These are phyloP conservation scores for Meteorus colon DNA, from an alignment of 2,888 invertebrate genomes.

Conservation along the genomic window DNA sequence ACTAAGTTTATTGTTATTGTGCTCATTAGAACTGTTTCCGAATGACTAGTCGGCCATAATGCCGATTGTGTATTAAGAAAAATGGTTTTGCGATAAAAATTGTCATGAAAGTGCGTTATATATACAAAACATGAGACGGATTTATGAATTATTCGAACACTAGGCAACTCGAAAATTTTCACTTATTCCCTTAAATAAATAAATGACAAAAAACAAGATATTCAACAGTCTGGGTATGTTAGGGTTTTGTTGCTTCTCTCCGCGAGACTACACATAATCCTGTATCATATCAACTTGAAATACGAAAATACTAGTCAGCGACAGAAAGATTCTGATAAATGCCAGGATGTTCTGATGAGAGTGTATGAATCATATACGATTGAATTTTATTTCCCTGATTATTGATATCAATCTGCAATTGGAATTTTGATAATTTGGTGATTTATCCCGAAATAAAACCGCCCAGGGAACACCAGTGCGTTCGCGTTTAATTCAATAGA, in stretches of 20 bases:
- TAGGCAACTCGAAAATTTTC: not conserved
- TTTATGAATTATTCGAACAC: conserved; percentile 20
- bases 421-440: not conserved
- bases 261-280: not conserved
- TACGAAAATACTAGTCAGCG: not conserved
- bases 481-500: conserved; percentile 33
- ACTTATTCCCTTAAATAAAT: not conserved
- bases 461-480: not conserved
- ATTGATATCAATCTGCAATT: not conserved
- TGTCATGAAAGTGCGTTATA: conserved; percentile 59
- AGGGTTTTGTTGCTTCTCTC: not conserved
- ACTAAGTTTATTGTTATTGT: conserved; percentile 63
- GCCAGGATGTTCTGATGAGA: conserved; percentile 44
- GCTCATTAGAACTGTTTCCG: conserved; percentile 65
- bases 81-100: conserved; percentile 36
- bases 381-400: not conserved
- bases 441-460: not conserved
- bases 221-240: not conserved
- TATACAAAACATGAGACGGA: conserved; percentile 58
- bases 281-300: not conserved
- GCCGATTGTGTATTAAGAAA: conserved; percentile 48
- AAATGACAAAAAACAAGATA: not conserved
- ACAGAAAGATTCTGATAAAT: not conserved
- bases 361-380: not conserved
- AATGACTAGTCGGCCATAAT: conserved; percentile 70